Base-by-base conservation (phyloP, 92 coral and sea anemone species). In the Palythoa caribaeorum region DNA sequence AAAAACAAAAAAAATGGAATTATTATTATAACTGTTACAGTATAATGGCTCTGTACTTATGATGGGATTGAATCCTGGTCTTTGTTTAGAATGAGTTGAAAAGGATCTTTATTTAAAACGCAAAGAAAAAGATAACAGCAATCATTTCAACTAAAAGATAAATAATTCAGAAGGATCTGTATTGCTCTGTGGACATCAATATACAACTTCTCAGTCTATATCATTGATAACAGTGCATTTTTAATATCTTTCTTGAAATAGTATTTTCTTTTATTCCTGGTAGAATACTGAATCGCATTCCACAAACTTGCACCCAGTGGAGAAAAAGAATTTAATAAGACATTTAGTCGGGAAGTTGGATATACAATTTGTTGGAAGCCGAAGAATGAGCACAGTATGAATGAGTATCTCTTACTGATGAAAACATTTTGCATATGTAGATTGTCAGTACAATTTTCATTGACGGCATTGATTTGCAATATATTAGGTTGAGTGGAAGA, bases 261-360 rank as follows among this genome's bases (percentile, higher is more conserved):
- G 80, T 77, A 77, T 48, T 77, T 77, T 77, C 66, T 77, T 53
- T 77, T 77, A 77, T 77, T 77, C 80, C 80, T 77, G 9, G 81
- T 77, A 77, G 13, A 7, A 77, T 77, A 37, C 52, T 17, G 81
- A 77, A 51, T 77, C 81, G 47, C 38, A 4, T 53, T 77, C 68
- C 81, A 77, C 81, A 77, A 77, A 65, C 81, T 77, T 77, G 35
- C 81, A 77, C 81, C 11, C 52, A 77, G 81, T 76, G 38, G 9
- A 76, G 80, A 76, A 48, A 50, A 76, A 4, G 63, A 76, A 76
- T 76, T 76, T 51, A 76, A 76, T 51, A 76, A 76, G 80, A 76
- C 4, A 76, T 76, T 76, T 76, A 76, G 80, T 76, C 44, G 80
- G 80, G 80, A 76, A 76, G 39, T 76, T 20, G 62, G 40, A 48